phyloP scores from a whole-genome alignment of 1,140 invertebrate genomes.

The Drosophila mayri region DNA sequence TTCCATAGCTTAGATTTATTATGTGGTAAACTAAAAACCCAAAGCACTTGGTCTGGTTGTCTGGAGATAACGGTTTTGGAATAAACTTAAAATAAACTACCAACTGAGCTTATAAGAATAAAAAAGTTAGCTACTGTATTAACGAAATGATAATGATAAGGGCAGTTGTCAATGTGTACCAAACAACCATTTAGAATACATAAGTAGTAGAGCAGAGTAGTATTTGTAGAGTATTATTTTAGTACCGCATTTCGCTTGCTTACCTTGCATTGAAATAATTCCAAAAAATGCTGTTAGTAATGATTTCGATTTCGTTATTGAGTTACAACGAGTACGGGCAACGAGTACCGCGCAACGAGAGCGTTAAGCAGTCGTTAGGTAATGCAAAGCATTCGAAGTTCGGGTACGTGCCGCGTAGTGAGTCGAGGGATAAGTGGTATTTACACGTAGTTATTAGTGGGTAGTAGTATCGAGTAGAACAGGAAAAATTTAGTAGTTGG shows the following conservation, averaged over 20 bases:
- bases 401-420: conserved; percentile 44
- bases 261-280: conserved; percentile 99
- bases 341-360: conserved; percentile 49
- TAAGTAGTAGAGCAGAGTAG: conserved; percentile 63
- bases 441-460: conserved; percentile 46
- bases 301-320: conserved; percentile 60
- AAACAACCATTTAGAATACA: conserved; percentile 86
- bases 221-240: conserved; percentile 75
- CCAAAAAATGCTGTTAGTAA: conserved; percentile 96
- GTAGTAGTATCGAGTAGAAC: conserved; percentile 68
- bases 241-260: conserved; percentile 86
- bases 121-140: conserved; percentile 67
- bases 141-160: conserved; percentile 74
- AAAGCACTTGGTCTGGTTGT: conserved; percentile 64
- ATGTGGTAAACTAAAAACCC: conserved; percentile 61
- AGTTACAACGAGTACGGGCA: conserved; percentile 53
- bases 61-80: conserved; percentile 48
- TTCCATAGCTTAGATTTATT: conserved; percentile 71
- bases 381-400: conserved; percentile 73
- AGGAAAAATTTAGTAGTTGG: conserved; percentile 65
- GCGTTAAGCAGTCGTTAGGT: conserved; percentile 63
- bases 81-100: conserved; percentile 58
- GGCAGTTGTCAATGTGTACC: conserved; percentile 66
- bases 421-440: conserved; percentile 28
- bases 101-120: conserved; percentile 42